Base-by-base conservation (phyloP, 1,140 invertebrate genomes). In the Maniola jurtina region DNA sequence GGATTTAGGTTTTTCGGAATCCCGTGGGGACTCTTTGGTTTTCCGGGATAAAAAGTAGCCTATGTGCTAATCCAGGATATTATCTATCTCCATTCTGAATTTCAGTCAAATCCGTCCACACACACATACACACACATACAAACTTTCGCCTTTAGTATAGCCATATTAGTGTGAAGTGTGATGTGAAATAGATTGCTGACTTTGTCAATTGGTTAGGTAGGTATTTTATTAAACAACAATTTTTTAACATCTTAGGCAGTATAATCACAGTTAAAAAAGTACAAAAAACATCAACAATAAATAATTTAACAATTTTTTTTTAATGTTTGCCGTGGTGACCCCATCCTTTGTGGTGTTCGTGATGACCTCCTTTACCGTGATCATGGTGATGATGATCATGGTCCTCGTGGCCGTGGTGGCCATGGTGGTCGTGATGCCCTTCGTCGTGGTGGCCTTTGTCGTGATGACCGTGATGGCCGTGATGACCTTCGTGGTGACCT, bases 321-420 rank as follows among this genome's bases (percentile, higher is more conserved):
- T 71, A 88, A 70, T 88, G 86, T 64, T 88, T 88, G 68, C 84
- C 86, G 40, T 84, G 79, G 84, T 84, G 91, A 59, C 92, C 92
- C 93, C 93, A 94, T 73, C 94, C 90, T 81, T 94, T 94, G 78
- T 94, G 93, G 64, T 93, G 92, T 16, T 93, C 90, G 68, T 94
- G 93, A 6, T 89, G 93, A 14, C 93, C 93, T 79, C 95, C 94
- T 81, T 95, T 94, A 72, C 92, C 94, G 59, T 93, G 92, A 72
- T 94, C 93, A 50, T 91, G 88, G 42, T 93, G 92, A 79, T 94
- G 92, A 48, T 93, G 92, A 77, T 94, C 93, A 61, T 94, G 93
- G 42, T 93, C 93, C n/a, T 94, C 92, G 66, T 95, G 92, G 34
- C 93, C 94, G 34, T 93, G 92, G 71, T 93, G 92, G 14, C 93